phyloP scores from a whole-genome alignment of 1,140 invertebrate species.

The Hesperophylax magnus region DNA sequence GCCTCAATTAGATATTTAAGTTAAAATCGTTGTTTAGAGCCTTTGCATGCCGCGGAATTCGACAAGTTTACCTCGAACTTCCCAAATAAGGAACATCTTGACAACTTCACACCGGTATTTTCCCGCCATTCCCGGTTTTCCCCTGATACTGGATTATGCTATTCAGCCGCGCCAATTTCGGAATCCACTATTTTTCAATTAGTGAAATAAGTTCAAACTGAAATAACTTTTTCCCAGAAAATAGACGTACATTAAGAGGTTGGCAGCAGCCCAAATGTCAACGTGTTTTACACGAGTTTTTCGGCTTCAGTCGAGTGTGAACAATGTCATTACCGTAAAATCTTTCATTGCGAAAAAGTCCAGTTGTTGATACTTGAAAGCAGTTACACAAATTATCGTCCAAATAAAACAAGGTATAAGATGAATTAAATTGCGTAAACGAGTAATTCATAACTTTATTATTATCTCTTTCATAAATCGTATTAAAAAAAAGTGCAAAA shows the following conservation, averaged over 20 bases:
- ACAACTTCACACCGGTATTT: background rate
- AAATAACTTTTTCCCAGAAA: slow-evolving; percentile 40
- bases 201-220: slow-evolving; percentile 21
- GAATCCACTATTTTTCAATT: slow-evolving; percentile 4
- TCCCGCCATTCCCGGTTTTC: slow-evolving; percentile 40
- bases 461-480: background rate
- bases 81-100: too few relatives aligned
- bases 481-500: too few relatives aligned
- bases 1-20: too few relatives aligned
- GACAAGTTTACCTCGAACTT: too few relatives aligned
- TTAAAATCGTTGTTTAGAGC: too few relatives aligned
- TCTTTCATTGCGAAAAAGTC: slow-evolving; percentile 17
- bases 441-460: background rate
- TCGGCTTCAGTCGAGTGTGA: background rate
- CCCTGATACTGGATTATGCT: too few relatives aligned
- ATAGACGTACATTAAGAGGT: background rate
- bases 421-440: too few relatives aligned
- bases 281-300: slow-evolving; percentile 42
- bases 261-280: slow-evolving; percentile 31
- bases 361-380: too few relatives aligned
- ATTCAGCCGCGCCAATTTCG: background rate
- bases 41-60: too few relatives aligned
- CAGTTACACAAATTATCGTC: too few relatives aligned
- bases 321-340: slow-evolving; percentile 39
- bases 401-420: too few relatives aligned